Evolutionary conservation across 92 coral and sea anemone species (phyloP).

Genomic region (Siderastrea siderea): DNA sequence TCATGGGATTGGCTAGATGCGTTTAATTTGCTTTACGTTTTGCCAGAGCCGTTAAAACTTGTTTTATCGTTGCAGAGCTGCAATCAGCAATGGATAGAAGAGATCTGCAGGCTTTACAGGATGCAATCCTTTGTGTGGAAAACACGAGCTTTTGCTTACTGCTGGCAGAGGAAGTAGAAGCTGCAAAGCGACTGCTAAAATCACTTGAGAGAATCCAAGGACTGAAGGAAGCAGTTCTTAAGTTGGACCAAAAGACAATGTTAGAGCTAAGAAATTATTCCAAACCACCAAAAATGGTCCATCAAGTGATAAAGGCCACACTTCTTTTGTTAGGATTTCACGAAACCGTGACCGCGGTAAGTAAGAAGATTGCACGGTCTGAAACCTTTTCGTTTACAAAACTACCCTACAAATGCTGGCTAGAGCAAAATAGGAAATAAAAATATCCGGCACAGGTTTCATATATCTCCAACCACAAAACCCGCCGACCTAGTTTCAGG

Average conservation of each 20-base stretch:
- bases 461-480: too few relatives aligned
- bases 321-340: slow-evolving; percentile 1
- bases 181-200: slow-evolving; percentile 4
- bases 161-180: not conserved
- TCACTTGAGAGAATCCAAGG: slow-evolving; percentile 6
- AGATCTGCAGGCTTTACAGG: not conserved
- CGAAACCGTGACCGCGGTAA: not conserved
- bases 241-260: slow-evolving; percentile 14
- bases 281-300: slow-evolving; percentile 12
- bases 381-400: too few relatives aligned
- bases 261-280: slow-evolving; percentile 9
- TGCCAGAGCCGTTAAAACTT: too few relatives aligned
- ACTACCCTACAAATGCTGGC: too few relatives aligned
- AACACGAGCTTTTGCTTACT: not conserved
- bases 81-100: not conserved
- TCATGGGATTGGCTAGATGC: too few relatives aligned
- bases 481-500: too few relatives aligned
- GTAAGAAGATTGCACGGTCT: not conserved
- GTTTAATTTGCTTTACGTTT: too few relatives aligned
- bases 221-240: slow-evolving; percentile 8
- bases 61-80: not conserved
- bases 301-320: slow-evolving; percentile 5
- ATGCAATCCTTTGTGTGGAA: not conserved
- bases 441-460: too few relatives aligned
- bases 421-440: too few relatives aligned